Evolutionary conservation across 2,888 invertebrate genomes (phyloP).

Genomic region (Pyrgus malvae): DNA sequence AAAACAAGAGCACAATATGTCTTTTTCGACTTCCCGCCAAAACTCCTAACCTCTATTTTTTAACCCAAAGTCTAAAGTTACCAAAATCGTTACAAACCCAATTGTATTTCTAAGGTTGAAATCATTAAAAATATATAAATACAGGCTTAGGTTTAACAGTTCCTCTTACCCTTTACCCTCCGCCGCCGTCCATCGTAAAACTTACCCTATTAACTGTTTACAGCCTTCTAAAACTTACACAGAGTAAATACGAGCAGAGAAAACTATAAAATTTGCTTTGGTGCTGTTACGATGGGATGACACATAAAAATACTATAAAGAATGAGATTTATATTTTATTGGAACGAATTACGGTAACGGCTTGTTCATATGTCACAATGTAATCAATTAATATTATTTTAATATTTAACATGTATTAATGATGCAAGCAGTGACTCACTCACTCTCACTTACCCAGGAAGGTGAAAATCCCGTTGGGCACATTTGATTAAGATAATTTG

Average conservation of each 20-base stretch:
- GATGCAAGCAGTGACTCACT: too few relatives aligned
- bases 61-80: slow-evolving; percentile 6
- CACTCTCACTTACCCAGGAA: too few relatives aligned
- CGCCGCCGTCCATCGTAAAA: slow-evolving; percentile 54
- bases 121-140: slow-evolving; percentile 27
- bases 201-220: slow-evolving; percentile 76
- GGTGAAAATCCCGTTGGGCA: too few relatives aligned
- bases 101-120: slow-evolving; percentile 16
- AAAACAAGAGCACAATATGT: too few relatives aligned
- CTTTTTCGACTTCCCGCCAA: too few relatives aligned
- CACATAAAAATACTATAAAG: slow-evolving; percentile 31
- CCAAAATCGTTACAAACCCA: slow-evolving; percentile 13
- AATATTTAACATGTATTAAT: too few relatives aligned
- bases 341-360: slow-evolving; percentile 4
- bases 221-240: slow-evolving; percentile 49
- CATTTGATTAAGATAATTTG: too few relatives aligned
- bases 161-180: slow-evolving; percentile 30
- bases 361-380: slow-evolving; percentile 2
- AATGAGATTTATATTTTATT: slow-evolving; percentile 16
- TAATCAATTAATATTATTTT: too few relatives aligned
- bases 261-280: slow-evolving; percentile 32
- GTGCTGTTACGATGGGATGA: slow-evolving; percentile 21
- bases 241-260: slow-evolving; percentile 32
- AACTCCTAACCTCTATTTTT: too few relatives aligned
- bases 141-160: slow-evolving; percentile 26